Base-by-base conservation (phyloP, 1,140 invertebrate species). In the Solenopsis fugax region DNA sequence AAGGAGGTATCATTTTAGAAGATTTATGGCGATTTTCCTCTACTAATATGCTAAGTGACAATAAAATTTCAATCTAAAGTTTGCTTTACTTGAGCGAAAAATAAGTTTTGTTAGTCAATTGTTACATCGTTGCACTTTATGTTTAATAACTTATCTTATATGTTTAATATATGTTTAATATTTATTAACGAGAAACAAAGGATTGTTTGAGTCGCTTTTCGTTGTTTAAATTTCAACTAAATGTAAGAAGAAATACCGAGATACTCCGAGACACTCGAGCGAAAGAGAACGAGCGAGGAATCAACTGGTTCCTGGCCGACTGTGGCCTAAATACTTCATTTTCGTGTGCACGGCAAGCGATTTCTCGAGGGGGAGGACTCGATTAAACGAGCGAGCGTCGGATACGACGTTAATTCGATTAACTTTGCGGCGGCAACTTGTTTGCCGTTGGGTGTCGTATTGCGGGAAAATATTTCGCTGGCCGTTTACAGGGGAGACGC, bases 401-500 rank as follows among this genome's bases (percentile, higher is more conserved):
- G 52, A 13, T 52, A 69, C 60, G 64, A 73, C 48, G 81, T 89
- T 87, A 90, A 90, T 90, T 90, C 62, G 88, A 90, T 90, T 90
- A 90, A 90, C 82, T 58, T 84, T 56, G 54, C 60, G 65, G 67
- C 41, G 50, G 77, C 86, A 65, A 48, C 54, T 71, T 89, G 85
- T 87, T 90, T 89, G 72, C 62, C 69, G 56, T 75, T 24, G n/a
- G 71, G 76, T 90, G 73, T 89, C 88, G 45, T 54, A 58, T 89
- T 81, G 69, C 88, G 62, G 41, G 73, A 81, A 64, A 80, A 87
- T 89, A 87, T 87, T 67, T 87, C 85, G 77, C 69, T 69, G 77
- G 18, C 24, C 71, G 76, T 87, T 87, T 87, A 54, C 84, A 76
- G 69, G 88, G 67, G 37, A 54, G 50, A 50, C 54, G 16, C 16